phyloP scores from a whole-genome alignment of 2,113 vertebrate species.

The Antennarius striatus region DNA sequence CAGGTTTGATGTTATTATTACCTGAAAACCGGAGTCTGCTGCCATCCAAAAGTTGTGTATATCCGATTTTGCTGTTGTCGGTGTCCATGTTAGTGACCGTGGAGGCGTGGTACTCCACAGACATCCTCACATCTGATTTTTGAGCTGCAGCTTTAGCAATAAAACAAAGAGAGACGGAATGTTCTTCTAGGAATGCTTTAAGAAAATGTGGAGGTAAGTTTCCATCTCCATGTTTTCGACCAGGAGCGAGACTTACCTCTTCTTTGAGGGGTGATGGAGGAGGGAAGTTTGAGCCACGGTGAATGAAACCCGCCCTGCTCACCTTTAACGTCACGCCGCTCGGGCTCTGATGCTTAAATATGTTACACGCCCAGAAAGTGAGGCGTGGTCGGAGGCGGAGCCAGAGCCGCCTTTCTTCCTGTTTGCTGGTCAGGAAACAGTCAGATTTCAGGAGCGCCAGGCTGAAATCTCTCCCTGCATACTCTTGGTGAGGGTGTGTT shows the following conservation, averaged over 20 bases:
- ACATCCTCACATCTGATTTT: conserved; percentile 40
- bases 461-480: no score
- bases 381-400: conserved; percentile 26
- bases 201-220: no score
- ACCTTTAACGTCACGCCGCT: not conserved
- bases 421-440: not conserved
- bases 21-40: conserved; percentile 38
- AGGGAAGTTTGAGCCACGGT: not conserved
- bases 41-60: conserved; percentile 28
- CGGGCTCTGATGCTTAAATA: not conserved
- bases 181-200: no score
- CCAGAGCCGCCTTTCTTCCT: not conserved
- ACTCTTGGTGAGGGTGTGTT: not conserved
- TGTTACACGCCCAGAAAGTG: not conserved
- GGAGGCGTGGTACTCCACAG: conserved; percentile 30
- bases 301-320: not conserved
- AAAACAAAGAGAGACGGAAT: not conserved
- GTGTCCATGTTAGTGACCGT: conserved; percentile 33
- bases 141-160: not conserved
- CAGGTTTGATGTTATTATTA: conserved; percentile 18
- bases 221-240: no score
- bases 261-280: not conserved
- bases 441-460: not conserved
- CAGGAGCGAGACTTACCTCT: conserved; percentile 30
- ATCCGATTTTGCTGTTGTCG: conserved; percentile 35